Evolutionary conservation across 2,797 vertebrate species (phyloP), one percentile per base, ranked within the genome.

Genomic region (Takifugu rubripes): DNA sequence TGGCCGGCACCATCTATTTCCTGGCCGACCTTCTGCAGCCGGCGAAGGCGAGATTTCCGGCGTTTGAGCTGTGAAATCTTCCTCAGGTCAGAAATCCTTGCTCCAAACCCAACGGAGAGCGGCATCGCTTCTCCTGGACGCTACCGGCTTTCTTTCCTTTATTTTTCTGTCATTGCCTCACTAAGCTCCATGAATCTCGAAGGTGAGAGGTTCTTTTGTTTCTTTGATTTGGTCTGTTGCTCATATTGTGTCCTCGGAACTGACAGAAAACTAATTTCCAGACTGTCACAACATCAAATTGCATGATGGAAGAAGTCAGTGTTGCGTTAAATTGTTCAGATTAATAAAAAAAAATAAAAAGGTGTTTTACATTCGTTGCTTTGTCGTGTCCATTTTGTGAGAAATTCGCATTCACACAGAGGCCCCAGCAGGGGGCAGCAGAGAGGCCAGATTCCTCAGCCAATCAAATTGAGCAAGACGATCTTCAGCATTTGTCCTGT

Each of bases 1-100:
- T 99, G 95, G 97, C 97, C 14, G 97, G 97, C 70, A 99, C 97
- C 0, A 94, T 99, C 82, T 98, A 98, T 84, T 99, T 99, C 82
- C 88, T 99, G 82, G 86, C 92, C 17, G 97, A 99, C 86, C 70
- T 99, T 12, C 85, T 97, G 52, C 90, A 98, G 72, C 97, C 97
- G 7, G 65, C 87, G 68, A 94, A 84, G 79, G 91, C 96, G 5
- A 94, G 78, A 77, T 99, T 99, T 74, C 97, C 97, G 0, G 94
- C 93, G 0, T 99, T 98, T 80, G 96, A 99, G 82, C 83, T 99
- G 10, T 99, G 64, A 91, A 66, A 9, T 40, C 12, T 12, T 40
- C 36, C 0, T 33, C 7, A 10, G 31, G 31, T 33, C 31, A 10
- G 31, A 33, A 7, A 1, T 33, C 36, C 36, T 12, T 14, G 12